Evolutionary conservation across 2,113 vertebrate species (phyloP).

Genomic region (Dendropsophus ebraccatus): DNA sequence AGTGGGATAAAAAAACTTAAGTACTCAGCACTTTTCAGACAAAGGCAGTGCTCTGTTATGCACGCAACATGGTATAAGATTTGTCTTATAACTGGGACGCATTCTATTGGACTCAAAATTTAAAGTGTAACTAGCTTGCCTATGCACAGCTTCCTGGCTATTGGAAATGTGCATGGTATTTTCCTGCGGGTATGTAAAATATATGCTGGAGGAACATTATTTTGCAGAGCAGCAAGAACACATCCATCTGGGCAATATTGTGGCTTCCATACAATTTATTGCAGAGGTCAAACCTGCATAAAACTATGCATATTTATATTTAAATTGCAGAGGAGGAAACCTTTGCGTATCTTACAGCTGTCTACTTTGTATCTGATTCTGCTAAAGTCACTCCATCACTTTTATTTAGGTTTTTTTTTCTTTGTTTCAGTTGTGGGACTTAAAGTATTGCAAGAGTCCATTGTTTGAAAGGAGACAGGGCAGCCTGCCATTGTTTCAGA

Average conservation of each 20-base stretch:
- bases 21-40: neutral
- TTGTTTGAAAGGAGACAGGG: neutral
- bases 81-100: conserved; percentile 6
- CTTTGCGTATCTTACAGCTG: neutral
- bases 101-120: neutral
- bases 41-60: neutral
- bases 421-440: neutral
- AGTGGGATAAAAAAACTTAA: conserved; percentile 10
- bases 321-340: neutral
- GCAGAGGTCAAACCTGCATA: neutral
- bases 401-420: neutral
- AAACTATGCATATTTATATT: neutral
- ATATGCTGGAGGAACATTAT: conserved; percentile 9
- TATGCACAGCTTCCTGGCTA: neutral
- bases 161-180: conserved; percentile 2
- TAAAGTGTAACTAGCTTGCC: neutral
- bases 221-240: neutral
- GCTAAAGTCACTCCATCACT: neutral
- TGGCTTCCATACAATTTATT: neutral
- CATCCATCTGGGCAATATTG: neutral
- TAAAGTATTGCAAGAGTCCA: neutral
- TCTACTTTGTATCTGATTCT: neutral
- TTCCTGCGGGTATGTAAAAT: neutral
- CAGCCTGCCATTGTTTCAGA: conserved; percentile 6
- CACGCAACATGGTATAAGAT: neutral